These are phyloP conservation scores for Lagopus muta DNA, from an alignment of 2,113 vertebrate species.

Conservation along the genomic window DNA sequence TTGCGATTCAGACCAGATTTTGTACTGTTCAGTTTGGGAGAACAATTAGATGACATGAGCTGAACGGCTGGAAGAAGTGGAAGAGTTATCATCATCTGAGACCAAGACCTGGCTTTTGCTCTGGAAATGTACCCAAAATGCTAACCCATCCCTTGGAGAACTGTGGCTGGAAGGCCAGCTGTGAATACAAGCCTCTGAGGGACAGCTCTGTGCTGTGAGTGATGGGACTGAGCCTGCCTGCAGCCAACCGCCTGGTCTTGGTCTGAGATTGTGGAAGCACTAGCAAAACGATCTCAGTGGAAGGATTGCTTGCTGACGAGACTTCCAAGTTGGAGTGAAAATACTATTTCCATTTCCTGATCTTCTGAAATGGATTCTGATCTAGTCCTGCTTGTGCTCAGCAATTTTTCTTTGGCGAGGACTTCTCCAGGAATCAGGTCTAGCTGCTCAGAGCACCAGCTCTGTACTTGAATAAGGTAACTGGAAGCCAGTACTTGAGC, in stretches of 20 bases:
- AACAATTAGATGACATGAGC: background rate
- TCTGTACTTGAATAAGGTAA: background rate
- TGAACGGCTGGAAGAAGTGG: background rate
- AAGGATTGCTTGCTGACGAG: background rate
- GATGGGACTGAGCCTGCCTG: background rate
- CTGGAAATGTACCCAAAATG: background rate
- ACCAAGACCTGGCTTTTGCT: background rate
- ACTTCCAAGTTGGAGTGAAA: background rate
- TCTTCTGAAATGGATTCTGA: background rate
- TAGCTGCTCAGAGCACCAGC: background rate
- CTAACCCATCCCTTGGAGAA: background rate
- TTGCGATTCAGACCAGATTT: background rate
- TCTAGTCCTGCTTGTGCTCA: background rate
- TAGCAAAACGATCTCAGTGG: background rate
- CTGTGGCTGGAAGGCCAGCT: background rate
- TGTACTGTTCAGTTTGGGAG: conserved; percentile 13
- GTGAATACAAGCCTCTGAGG: background rate
- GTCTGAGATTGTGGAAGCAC: background rate
- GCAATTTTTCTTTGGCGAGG: background rate
- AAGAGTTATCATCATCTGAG: background rate
- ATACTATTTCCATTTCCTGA: background rate
- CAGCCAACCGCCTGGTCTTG: background rate
- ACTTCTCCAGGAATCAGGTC: background rate
- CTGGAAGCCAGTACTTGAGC: background rate
- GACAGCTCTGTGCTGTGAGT: background rate